Base-by-base conservation (phyloP, 2,113 vertebrate genomes). In the Melanerpes formicivorus region DNA sequence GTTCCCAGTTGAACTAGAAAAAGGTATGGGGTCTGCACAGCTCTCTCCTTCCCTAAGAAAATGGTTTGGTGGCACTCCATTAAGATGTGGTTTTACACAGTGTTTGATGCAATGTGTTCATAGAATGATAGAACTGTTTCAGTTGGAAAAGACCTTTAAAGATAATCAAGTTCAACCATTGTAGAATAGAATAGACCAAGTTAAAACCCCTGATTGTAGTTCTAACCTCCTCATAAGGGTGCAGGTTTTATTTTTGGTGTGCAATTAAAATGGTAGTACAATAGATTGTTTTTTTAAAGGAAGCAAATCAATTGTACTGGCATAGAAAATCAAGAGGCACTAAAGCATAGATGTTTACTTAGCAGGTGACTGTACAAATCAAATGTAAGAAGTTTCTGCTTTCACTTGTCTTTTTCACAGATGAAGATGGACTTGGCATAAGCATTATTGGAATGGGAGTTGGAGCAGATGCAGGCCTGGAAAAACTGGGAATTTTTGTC, bases 401-500 rank as follows among this genome's bases (percentile, higher is more conserved):
- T 93, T 88, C 21, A 11, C 59, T 93, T 80, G 21, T 42, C 37
- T 87, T 55, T 95, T 97, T 94, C 90, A 58, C 96, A 99, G 99
- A 99, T 96, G 99, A 99, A 26, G 99, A 99, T 37, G 99, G 99
- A 55, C 98, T 99, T 90, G 99, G 99, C 46, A 99, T 99, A 97
- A 99, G 99, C 82, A 99, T 99, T 93, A 99, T 99, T 76, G 99
- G 99, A 91, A 99, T 99, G 99, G 99, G 99, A n/a, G 99, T 99
- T 2, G 99, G 99, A 83, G 99, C 99, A 46, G 99, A 99, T 78
- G 99, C 99, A 18, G 99, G 99, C 8, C 98, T 99, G 90, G 99
- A 99, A 97, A 99, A 99, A 92, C 98, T 99, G 81, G 99, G 99
- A 82, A 99, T 99, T 97, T 99, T 99, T 74, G 99, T 99, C 83